These are phyloP conservation scores for Zosterops japonicus DNA, from an alignment of 2,113 vertebrate genomes.

Conservation along the genomic window DNA sequence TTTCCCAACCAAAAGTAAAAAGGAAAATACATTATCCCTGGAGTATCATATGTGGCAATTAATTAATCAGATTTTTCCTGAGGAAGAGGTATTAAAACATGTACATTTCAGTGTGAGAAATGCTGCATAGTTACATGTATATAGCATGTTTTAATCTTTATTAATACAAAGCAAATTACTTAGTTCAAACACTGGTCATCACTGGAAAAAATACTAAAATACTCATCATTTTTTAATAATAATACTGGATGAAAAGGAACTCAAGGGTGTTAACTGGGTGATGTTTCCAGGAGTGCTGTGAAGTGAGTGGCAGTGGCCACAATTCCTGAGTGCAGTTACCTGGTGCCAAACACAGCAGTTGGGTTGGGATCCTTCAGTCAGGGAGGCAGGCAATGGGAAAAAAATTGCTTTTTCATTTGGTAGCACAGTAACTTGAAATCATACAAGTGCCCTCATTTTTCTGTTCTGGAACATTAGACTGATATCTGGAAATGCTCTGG, in stretches of 20 bases:
- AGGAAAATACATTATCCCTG: background rate
- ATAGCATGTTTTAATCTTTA: background rate
- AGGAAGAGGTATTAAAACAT: background rate
- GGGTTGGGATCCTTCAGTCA: background rate
- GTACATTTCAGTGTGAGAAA: background rate
- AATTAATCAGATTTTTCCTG: background rate
- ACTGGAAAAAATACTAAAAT: background rate
- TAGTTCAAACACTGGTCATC: background rate
- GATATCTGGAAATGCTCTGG: constrained; percentile 15
- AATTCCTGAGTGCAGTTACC: background rate
- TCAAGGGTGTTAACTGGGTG: background rate
- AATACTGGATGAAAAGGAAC: background rate
- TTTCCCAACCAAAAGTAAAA: background rate
- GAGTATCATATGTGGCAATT: background rate
- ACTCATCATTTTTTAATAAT: background rate
- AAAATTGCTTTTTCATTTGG: background rate
- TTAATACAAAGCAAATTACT: background rate
- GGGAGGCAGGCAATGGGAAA: background rate
- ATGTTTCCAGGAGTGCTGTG: background rate
- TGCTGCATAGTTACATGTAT: background rate
- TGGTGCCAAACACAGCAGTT: background rate
- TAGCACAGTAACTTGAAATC: background rate
- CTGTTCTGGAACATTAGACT: background rate
- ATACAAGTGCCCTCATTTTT: background rate
- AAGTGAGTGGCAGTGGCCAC: background rate